Conservation (phyloP, 2,888 invertebrate species). For the Drosophila phalerata region DNA sequence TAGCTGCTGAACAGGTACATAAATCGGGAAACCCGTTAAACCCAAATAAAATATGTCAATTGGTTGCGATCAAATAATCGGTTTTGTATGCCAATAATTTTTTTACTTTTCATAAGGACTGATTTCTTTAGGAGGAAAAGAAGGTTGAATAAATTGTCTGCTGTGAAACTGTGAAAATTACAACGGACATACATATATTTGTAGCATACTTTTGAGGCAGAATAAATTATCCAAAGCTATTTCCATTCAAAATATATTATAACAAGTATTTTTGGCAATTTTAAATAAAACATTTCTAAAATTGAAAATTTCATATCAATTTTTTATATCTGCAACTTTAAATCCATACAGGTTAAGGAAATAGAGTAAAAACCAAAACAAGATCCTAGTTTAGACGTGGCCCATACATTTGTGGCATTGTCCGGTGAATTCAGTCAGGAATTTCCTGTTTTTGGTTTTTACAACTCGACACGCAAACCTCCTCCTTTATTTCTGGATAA, state of each 20-base stretch:
- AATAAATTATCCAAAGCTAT: background rate
- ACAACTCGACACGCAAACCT: background rate
- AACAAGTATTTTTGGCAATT: too few relatives aligned
- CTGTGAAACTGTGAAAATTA: background rate
- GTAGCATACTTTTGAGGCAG: constrained; percentile 1
- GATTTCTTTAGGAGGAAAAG: background rate
- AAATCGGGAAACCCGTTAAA: constrained; percentile 42
- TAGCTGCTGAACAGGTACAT: constrained; percentile 48
- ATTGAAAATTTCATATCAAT: too few relatives aligned
- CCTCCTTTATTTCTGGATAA: background rate
- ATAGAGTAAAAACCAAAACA: background rate
- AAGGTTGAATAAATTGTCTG: background rate
- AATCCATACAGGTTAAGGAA: background rate
- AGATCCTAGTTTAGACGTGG: background rate
- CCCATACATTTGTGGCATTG: constrained; percentile 6
- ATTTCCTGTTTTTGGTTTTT: constrained; percentile 13
- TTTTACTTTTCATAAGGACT: background rate
- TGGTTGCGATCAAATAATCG: constrained; percentile 40
- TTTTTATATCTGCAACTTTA: background rate
- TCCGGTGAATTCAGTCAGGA: background rate
- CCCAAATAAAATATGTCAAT: constrained; percentile 55
- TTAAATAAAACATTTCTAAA: too few relatives aligned
- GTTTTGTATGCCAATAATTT: constrained; percentile 7
- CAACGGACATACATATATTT: too few relatives aligned
- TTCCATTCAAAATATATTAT: background rate